Evolutionary conservation across 2,797 vertebrate species (phyloP).

Genomic region (Hoplostethus mediterraneus): DNA sequence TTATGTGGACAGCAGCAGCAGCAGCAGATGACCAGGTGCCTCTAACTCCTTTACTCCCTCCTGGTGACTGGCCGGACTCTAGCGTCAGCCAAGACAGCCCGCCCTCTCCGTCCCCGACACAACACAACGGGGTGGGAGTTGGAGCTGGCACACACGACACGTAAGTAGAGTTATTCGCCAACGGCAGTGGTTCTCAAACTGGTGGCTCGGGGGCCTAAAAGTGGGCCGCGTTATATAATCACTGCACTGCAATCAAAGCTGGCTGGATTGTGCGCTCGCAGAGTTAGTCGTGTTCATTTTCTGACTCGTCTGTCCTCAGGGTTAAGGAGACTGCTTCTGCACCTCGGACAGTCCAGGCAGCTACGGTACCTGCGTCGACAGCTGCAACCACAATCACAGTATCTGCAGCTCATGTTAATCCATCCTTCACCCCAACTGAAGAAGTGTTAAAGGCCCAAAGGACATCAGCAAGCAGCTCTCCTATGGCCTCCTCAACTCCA

Average conservation of each 20-base stretch:
- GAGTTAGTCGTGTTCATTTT: background rate
- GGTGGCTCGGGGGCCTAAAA: no score
- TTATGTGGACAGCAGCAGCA: background rate
- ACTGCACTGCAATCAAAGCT: background rate
- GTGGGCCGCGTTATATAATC: no score
- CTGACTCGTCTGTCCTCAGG: slow-evolving; percentile 1
- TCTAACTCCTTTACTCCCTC: background rate
- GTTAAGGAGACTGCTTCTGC: background rate
- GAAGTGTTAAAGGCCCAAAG: background rate
- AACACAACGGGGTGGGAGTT: background rate
- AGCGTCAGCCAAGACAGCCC: background rate
- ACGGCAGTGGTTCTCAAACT: background rate
- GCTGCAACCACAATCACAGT: background rate
- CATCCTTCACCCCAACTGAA: background rate
- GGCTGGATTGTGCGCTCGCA: background rate
- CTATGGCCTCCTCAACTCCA: background rate
- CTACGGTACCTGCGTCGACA: background rate
- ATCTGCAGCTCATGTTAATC: background rate
- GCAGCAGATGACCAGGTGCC: slow-evolving; percentile 5
- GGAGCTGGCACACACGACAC: background rate
- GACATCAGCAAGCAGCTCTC: background rate
- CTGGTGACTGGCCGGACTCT: background rate
- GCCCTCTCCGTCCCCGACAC: background rate
- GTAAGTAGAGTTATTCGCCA: background rate
- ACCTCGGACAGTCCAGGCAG: background rate